Evolutionary conservation across 2,888 invertebrate species (phyloP).

Genomic region (Hirtodrosophila alboralis): DNA sequence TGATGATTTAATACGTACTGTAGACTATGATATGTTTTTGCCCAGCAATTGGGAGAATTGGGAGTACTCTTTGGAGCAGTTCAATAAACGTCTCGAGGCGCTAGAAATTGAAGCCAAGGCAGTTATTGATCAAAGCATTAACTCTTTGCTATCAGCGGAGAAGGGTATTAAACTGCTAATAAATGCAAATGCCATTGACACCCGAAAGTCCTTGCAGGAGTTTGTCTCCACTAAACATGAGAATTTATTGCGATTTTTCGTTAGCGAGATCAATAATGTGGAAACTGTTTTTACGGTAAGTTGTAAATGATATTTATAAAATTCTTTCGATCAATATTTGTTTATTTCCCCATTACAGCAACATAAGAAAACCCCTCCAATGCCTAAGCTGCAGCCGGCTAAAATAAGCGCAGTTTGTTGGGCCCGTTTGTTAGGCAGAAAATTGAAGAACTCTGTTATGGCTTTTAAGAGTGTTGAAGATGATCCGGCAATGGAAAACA

Average conservation of each 20-base stretch:
- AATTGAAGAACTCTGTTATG: slow-evolving; percentile 91
- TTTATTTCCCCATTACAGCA: slow-evolving; percentile 1
- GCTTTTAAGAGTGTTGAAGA: slow-evolving; percentile 88
- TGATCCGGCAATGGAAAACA: slow-evolving; percentile 85
- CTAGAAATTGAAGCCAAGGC: slow-evolving; percentile 92
- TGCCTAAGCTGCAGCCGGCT: slow-evolving; percentile 91
- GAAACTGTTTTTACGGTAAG: slow-evolving; percentile 89
- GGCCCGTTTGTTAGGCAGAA: slow-evolving; percentile 91
- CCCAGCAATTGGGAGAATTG: slow-evolving; percentile 92
- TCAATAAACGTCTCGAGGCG: slow-evolving; percentile 89
- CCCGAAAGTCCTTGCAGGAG: slow-evolving; percentile 89
- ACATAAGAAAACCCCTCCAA: slow-evolving; percentile 78
- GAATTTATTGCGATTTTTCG: slow-evolving; percentile 92
- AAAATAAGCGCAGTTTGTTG: slow-evolving; percentile 94
- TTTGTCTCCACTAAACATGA: slow-evolving; percentile 93
- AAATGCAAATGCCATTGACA: slow-evolving; percentile 92
- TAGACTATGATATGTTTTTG: slow-evolving; percentile 93
- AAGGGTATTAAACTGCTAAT: slow-evolving; percentile 91
- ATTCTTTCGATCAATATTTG: background rate
- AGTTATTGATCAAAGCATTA: slow-evolving; percentile 94
- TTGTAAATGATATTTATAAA: slow-evolving; percentile 9
- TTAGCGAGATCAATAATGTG: slow-evolving; percentile 90
- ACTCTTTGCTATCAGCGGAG: slow-evolving; percentile 91
- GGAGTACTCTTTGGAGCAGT: slow-evolving; percentile 92
- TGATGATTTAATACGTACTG: slow-evolving; percentile 89